Evolutionary conservation across 2,888 invertebrate species (phyloP).

Genomic region (Drosophila neonasuta): DNA sequence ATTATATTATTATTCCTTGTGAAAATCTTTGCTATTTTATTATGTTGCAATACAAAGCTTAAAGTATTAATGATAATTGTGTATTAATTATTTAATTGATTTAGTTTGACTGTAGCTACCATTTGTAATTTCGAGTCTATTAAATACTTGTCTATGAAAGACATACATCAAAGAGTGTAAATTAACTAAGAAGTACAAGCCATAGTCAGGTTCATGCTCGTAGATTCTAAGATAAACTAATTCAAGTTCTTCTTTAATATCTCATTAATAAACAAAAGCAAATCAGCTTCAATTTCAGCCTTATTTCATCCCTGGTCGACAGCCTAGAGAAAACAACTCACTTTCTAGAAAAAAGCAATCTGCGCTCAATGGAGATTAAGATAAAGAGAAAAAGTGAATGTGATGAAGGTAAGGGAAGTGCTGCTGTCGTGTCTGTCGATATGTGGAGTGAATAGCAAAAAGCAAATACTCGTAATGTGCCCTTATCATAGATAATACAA

Average conservation of each 20-base stretch:
- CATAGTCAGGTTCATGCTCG: too few species aligned
- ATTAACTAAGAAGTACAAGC: too few species aligned
- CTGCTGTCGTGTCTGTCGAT: neutral
- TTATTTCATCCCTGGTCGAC: conserved; percentile 15
- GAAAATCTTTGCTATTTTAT: too few species aligned
- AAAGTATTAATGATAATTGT: too few species aligned
- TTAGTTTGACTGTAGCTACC: too few species aligned
- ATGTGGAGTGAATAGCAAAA: conserved; percentile 25
- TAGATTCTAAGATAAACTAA: too few species aligned
- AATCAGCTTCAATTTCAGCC: neutral
- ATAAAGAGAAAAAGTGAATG: neutral
- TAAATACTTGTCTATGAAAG: too few species aligned
- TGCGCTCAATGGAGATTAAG: neutral
- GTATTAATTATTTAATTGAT: too few species aligned
- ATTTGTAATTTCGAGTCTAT: too few species aligned
- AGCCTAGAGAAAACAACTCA: neutral
- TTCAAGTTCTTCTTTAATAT: too few species aligned
- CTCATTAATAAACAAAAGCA: neutral
- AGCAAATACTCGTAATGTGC: conserved; percentile 22
- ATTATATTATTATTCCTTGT: neutral
- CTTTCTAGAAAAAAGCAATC: conserved; percentile 3
- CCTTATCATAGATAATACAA: conserved; percentile 31
- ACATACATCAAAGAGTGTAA: too few species aligned
- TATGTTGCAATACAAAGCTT: too few species aligned
- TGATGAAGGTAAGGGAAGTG: neutral